Conservation (phyloP, 1,140 invertebrate species). For the Daktulosphaira vitifoliae region DNA sequence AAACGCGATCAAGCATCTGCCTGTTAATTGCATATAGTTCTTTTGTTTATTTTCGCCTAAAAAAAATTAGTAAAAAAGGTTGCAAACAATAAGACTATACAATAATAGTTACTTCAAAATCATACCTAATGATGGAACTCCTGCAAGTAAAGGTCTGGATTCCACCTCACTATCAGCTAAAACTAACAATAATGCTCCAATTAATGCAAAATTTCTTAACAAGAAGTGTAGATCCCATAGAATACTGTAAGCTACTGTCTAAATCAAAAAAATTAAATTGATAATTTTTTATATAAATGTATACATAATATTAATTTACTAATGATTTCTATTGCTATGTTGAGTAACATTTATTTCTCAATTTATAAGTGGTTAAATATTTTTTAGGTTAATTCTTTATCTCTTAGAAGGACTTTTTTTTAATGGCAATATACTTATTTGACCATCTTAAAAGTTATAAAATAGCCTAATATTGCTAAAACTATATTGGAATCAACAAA, state of each 20-base stretch:
- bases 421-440: too few relatives aligned
- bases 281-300: too few relatives aligned
- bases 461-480: too few relatives aligned
- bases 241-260: conserved; percentile 96
- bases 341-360: too few relatives aligned
- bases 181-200: conserved; percentile 88
- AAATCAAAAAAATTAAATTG: conserved; percentile 45
- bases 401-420: too few relatives aligned
- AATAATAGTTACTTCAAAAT: neutral
- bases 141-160: conserved; percentile 88
- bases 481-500: too few relatives aligned
- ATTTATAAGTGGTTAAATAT: too few relatives aligned
- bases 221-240: conserved; percentile 97
- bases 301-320: too few relatives aligned
- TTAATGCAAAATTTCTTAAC: conserved; percentile 87
- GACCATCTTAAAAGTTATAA: too few relatives aligned
- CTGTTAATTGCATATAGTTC: conserved; percentile 91
- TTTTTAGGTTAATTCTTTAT: too few relatives aligned
- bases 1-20: conserved; percentile 89
- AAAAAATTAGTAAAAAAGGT: conserved; percentile 34
- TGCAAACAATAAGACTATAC: neutral
- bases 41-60: conserved; percentile 90
- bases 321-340: too few relatives aligned
- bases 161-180: conserved; percentile 89
- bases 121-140: conserved; percentile 82